phyloP scores from a whole-genome alignment of 2,888 invertebrate genomes.

The Lissonota sp. region DNA sequence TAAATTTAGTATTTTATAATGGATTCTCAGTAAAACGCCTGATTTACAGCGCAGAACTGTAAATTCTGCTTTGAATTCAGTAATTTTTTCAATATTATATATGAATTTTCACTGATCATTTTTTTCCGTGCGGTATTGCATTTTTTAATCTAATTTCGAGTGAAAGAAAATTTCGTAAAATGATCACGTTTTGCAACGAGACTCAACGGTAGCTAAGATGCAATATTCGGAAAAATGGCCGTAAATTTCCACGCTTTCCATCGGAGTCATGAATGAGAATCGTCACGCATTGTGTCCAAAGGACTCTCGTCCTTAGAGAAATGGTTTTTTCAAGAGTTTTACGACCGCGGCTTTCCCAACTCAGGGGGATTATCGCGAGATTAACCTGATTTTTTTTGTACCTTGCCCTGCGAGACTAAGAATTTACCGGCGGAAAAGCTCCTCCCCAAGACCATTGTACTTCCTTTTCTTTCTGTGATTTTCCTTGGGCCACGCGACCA shows the following conservation, averaged over 20 bases:
- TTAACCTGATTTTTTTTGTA: constrained; percentile 75
- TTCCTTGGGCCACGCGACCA: constrained; percentile 48
- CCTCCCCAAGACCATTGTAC: constrained; percentile 13
- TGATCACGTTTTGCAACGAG: no score
- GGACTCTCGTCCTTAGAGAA: constrained; percentile 69
- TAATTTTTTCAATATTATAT: no score
- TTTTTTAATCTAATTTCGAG: no score
- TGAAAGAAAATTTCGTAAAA: no score
- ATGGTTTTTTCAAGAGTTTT: constrained; percentile 60
- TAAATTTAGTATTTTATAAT: no score
- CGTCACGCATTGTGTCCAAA: constrained; percentile 29
- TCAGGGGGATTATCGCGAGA: constrained; percentile 73
- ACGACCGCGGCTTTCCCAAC: constrained; percentile 49
- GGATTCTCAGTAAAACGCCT: no score
- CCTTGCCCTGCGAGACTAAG: constrained; percentile 2
- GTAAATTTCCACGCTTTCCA: constrained; percentile 41
- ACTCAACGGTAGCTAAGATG: not conserved
- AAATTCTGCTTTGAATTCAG: no score
- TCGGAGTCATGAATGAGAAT: constrained; percentile 13
- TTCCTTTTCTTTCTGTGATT: constrained; percentile 25
- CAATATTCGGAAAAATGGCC: constrained; percentile 21
- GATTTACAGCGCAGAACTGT: no score
- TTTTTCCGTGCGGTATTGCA: no score
- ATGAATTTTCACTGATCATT: no score
- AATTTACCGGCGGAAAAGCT: no score